phyloP scores from a whole-genome alignment of 2,113 vertebrate genomes.

The Phrynosoma blainvillii region DNA sequence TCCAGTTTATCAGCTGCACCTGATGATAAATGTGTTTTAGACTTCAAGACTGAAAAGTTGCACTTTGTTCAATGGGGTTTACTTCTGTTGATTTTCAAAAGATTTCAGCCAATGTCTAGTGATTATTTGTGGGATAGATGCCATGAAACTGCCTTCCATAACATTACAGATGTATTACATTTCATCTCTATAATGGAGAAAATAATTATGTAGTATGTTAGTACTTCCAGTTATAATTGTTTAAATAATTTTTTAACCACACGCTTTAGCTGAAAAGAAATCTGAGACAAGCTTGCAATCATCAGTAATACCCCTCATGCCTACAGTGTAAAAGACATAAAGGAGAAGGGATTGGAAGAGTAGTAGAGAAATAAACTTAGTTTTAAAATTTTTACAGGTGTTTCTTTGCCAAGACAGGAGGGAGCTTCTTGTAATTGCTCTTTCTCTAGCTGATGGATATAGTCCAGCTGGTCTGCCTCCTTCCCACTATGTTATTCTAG shows the following conservation, averaged over 20 bases:
- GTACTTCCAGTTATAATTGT: neutral
- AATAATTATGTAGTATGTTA: neutral
- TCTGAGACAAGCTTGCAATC: neutral
- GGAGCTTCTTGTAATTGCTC: neutral
- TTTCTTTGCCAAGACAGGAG: neutral
- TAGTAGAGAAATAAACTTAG: neutral
- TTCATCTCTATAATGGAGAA: neutral
- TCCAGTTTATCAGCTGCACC: too few relatives aligned
- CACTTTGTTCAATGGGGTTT: neutral
- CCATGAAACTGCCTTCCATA: too few relatives aligned
- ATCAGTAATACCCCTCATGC: neutral
- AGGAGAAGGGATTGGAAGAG: neutral
- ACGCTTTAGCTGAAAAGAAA: neutral
- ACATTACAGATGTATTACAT: too few relatives aligned
- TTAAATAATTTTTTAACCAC: neutral
- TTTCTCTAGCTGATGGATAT: neutral
- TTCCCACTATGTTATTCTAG: neutral
- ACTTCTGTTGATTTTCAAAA: neutral
- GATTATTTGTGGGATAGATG: neutral
- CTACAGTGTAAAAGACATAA: neutral
- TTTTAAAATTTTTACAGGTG: neutral
- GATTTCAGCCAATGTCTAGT: conserved; percentile 10
- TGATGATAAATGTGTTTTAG: too few relatives aligned
- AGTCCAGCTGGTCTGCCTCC: neutral
- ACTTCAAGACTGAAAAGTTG: too few relatives aligned